Evolutionary conservation across 2,797 vertebrate species (phyloP).

Genomic region (Vipera ursinii): DNA sequence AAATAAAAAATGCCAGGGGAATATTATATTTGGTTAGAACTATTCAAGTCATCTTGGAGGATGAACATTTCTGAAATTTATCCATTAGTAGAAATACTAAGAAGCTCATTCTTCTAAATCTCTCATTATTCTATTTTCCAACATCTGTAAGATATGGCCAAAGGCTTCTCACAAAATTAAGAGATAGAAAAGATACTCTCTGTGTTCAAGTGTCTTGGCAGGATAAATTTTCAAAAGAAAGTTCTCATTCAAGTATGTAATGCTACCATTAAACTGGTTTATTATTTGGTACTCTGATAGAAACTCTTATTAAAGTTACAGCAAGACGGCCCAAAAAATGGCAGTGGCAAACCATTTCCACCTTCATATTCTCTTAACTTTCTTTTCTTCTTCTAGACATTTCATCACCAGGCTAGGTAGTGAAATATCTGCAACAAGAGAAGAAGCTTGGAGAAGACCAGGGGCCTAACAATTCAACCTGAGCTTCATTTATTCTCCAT

Average conservation of each 20-base stretch:
- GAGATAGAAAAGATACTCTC: background rate
- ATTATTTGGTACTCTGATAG: background rate
- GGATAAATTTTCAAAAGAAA: background rate
- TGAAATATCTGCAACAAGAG: background rate
- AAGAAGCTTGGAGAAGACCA: background rate
- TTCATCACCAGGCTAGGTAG: background rate
- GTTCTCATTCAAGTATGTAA: background rate
- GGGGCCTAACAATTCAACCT: background rate
- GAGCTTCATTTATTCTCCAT: background rate
- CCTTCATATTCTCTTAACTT: background rate
- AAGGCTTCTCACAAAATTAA: background rate
- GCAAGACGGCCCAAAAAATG: background rate
- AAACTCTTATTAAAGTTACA: background rate
- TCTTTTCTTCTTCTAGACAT: background rate
- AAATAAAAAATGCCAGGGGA: background rate
- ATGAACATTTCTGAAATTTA: background rate
- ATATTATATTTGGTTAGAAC: background rate
- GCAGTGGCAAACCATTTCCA: background rate
- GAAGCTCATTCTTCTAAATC: background rate
- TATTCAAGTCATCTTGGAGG: background rate
- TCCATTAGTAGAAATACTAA: background rate
- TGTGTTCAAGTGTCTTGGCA: background rate
- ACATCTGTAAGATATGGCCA: background rate
- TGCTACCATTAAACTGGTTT: background rate
- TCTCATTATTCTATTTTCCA: background rate